These are phyloP conservation scores for Eueremaeus valkanovi DNA, from an alignment of 2,888 invertebrate genomes.

Conservation along the genomic window DNA sequence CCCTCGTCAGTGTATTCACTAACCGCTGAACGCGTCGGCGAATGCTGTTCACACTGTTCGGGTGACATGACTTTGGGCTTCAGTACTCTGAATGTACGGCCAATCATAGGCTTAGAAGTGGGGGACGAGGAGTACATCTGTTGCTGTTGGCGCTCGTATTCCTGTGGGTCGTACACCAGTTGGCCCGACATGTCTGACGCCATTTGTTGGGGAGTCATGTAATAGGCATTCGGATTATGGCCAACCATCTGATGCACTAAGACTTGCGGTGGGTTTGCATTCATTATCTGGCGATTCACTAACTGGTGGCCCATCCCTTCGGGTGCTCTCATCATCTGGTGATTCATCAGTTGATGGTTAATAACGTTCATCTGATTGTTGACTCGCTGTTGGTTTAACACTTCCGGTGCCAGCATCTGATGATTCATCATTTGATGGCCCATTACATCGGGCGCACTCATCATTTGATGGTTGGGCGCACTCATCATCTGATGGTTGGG, in stretches of 20 bases:
- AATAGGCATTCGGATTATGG: not conserved
- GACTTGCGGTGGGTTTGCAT: not conserved
- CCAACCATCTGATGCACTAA: not conserved
- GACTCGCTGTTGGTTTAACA: too few relatives aligned
- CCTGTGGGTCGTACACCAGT: not conserved
- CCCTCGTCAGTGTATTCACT: constrained; percentile 21
- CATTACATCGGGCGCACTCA: not conserved
- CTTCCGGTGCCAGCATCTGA: too few relatives aligned
- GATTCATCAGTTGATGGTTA: not conserved
- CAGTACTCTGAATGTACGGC: constrained; percentile 50
- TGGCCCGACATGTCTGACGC: not conserved
- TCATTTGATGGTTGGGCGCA: not conserved
- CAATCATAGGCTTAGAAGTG: constrained; percentile 65
- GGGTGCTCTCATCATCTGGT: not conserved
- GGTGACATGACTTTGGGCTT: constrained; percentile 48
- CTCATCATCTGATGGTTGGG: not conserved
- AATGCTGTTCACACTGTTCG: constrained; percentile 41
- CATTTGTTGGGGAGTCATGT: not conserved
- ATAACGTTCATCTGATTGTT: not conserved
- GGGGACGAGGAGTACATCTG: constrained; percentile 59
- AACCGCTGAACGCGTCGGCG: constrained; percentile 37
- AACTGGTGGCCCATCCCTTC: not conserved
- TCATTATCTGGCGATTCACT: not conserved
- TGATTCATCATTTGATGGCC: not conserved
- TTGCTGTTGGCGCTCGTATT: not conserved